Evolutionary conservation across 2,113 vertebrate genomes (phyloP).

Genomic region (Accipiter virgatus): DNA sequence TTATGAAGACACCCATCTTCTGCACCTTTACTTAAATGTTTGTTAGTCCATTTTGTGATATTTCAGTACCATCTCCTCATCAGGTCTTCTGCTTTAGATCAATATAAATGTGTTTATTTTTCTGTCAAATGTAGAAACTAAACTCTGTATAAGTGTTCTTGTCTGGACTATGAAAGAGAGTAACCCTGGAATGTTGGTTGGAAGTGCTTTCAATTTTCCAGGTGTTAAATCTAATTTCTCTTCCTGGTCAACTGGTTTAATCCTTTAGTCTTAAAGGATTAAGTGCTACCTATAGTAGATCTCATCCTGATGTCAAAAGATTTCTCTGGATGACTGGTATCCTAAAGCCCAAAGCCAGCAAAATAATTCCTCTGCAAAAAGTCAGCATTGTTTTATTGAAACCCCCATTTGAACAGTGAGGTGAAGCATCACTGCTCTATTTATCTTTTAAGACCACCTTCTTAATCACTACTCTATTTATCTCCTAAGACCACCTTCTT

Average conservation of each 20-base stretch:
- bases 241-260: slow-evolving; percentile 55
- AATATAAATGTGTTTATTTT: background rate
- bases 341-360: slow-evolving; percentile 39
- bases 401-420: slow-evolving; percentile 36
- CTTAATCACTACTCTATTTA: slow-evolving; percentile 27
- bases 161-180: background rate
- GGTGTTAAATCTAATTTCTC: slow-evolving; percentile 57
- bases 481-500: slow-evolving; percentile 36
- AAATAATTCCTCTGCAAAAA: slow-evolving; percentile 30
- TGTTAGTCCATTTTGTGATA: background rate
- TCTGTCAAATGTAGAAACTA: background rate
- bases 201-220: slow-evolving; percentile 37
- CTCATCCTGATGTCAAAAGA: slow-evolving; percentile 63
- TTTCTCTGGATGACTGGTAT: slow-evolving; percentile 56
- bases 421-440: slow-evolving; percentile 25
- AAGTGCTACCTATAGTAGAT: slow-evolving; percentile 54
- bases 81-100: background rate
- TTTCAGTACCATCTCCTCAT: background rate
- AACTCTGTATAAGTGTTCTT: background rate
- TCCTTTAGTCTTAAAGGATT: slow-evolving; percentile 64
- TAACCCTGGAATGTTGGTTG: background rate
- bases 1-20: background rate
- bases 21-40: background rate
- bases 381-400: slow-evolving; percentile 28
- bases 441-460: slow-evolving; percentile 54